Evolutionary conservation across 2,113 vertebrate genomes (phyloP), one percentile per base, ranked within the genome.

Genomic region (Anarrhichthys ocellatus): DNA sequence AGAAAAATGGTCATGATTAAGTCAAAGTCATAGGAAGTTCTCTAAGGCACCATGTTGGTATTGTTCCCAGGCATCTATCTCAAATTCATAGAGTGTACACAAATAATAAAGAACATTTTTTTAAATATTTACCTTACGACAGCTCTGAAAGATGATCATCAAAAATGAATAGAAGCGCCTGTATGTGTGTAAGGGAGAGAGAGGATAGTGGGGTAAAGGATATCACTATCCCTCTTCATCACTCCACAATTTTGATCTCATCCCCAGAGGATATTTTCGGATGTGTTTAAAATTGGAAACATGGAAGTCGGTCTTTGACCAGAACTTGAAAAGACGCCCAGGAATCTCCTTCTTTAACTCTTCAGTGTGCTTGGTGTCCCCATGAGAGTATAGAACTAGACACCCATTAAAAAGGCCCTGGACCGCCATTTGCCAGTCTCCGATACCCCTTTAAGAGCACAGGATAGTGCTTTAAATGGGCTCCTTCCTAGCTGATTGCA

Each of bases 331-430:
- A 52, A 85, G 81, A 81, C 84, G 75, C 76, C 34, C 34, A 87
- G 78, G 82, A 80, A 79, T 78, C 71, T 52, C 38, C 73, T 61
- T 82, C 64, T 62, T 44, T 22, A 56, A 66, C 29, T 71, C 65
- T 83, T 84, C 42, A 66, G 80, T 68, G 65, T 58, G 70, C 62
- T 73, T 18, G 29, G 68, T 36, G 76, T 78, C 74, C 82, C 75
- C 83, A 36, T 68, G 86, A 87, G 88, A 91, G 59, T 58, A 61
- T 24, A 81, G 27, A 85, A 86, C 73, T 58, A 86, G 75, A 88
- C 83, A 86, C 73, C 80, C 80, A 91, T 93, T 95, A 86, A 92
- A 91, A 84, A 84, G 59, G 42, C 75, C 76, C 80, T 36, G 78
- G 75, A 89, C 38, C 71, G 78, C 89, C 83, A 87, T 92, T 86